A percentile compares a stretch with the other conserved stretches of the same genome.
Evolutionary conservation across 2,797 vertebrate genomes (phyloP).

Genomic region (Cichlasoma orientale): DNA sequence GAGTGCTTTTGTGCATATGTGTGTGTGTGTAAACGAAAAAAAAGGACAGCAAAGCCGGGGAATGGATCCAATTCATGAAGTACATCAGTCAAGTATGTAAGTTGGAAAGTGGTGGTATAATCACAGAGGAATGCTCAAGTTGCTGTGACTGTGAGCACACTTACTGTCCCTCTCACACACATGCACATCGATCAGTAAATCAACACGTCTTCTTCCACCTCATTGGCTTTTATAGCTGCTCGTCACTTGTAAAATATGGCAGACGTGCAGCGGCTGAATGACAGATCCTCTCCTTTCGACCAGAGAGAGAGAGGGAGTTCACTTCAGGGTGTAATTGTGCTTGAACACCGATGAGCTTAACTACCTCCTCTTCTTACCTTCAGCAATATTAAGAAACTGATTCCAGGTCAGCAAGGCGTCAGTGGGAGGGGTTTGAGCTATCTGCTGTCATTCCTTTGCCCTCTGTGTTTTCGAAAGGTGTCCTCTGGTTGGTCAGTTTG

Average conservation of each 20-base stretch:
- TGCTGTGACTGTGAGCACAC: constrained; percentile 57
- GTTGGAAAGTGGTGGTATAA: constrained; percentile 71
- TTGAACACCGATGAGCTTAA: neutral
- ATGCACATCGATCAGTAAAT: constrained; percentile 42
- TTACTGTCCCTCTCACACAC: constrained; percentile 40
- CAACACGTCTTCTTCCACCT: constrained; percentile 53
- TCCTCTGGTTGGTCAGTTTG: constrained; percentile 62
- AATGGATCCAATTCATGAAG: constrained; percentile 59
- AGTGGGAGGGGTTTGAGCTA: constrained; percentile 24
- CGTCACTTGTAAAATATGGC: constrained; percentile 33
- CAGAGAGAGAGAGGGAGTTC: neutral
- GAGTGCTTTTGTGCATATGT: constrained; percentile 10
- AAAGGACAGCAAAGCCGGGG: constrained; percentile 30
- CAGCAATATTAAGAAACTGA: constrained; percentile 1
- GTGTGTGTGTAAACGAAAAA: constrained; percentile 37
- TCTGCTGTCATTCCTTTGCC: constrained; percentile 42
- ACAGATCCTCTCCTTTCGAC: constrained; percentile 8
- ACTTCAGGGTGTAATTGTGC: constrained; percentile 20
- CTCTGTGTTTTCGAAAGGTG: neutral
- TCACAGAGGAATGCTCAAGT: constrained; percentile 73
- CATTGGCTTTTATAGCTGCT: constrained; percentile 53
- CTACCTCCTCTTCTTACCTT: constrained; percentile 15
- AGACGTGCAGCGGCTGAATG: constrained; percentile 30
- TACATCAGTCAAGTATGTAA: constrained; percentile 64
- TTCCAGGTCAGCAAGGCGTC: constrained; percentile 24